phyloP scores from a whole-genome alignment of 2,113 vertebrate species.

The Hymenochirus boettgeri region DNA sequence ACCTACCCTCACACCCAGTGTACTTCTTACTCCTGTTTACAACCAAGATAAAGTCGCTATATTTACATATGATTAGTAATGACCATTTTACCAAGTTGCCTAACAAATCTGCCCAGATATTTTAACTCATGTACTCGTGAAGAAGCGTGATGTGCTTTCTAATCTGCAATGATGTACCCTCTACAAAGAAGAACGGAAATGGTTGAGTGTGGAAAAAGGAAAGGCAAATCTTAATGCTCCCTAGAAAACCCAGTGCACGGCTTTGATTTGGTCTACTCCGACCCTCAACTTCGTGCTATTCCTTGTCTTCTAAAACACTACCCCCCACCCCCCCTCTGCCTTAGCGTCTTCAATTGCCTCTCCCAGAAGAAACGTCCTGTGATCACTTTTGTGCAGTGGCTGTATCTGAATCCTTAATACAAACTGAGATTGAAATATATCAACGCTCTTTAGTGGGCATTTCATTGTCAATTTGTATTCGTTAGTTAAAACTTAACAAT shows the following conservation, averaged over 20 bases:
- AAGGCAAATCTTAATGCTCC: not conserved
- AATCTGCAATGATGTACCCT: conserved; percentile 78
- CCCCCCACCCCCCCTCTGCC: conserved; percentile 49
- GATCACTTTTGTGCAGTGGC: conserved; percentile 15
- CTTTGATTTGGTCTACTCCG: conserved; percentile 58
- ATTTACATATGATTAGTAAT: not conserved
- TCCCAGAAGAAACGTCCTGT: conserved; percentile 22
- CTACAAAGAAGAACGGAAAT: conserved; percentile 57
- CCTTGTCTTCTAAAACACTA: conserved; percentile 56
- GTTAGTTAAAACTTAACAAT: too few relatives aligned
- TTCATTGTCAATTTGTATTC: too few relatives aligned
- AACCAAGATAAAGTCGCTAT: not conserved
- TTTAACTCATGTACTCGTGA: conserved; percentile 93
- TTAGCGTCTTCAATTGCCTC: conserved; percentile 57
- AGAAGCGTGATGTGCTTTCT: conserved; percentile 81
- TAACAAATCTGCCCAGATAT: conserved; percentile 86
- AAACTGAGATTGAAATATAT: too few relatives aligned
- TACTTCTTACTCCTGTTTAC: not conserved
- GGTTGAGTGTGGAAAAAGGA: not conserved
- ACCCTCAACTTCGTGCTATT: conserved; percentile 57
- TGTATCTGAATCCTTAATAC: conserved; percentile 53
- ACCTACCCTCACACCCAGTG: not conserved
- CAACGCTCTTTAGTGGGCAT: too few relatives aligned
- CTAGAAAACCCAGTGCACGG: too few relatives aligned
- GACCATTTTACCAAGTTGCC: conserved; percentile 80